Base-by-base conservation (phyloP, 2,888 invertebrate genomes). In the Matsumyia berberina region DNA sequence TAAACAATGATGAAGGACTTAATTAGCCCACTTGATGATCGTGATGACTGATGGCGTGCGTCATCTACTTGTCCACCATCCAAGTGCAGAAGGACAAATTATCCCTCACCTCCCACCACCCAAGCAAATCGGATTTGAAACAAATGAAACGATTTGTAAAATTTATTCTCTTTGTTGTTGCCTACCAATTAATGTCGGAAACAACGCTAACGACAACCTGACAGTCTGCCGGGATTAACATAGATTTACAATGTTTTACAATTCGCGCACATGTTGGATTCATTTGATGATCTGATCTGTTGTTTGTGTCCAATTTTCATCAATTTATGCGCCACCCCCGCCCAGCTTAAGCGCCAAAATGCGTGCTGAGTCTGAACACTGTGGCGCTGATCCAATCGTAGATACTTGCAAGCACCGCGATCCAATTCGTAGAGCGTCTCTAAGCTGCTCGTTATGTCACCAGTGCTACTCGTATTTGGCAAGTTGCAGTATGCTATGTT, bases 401-500 rank as follows among this genome's bases (percentile, higher is more conserved):
- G 17, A n/a, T n/a, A n/a, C n/a, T n/a, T n/a, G n/a, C n/a, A n/a
- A 39, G 55, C 79, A 69, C 62, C 49, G 62, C 69, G 62, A 62
- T 70, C 57, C 57, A 62, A 51, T 60, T 57, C 57, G 53, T 17
- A 17, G 35, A 51, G 42, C 58, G 58, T 82, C 58, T 70, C 64
- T 62, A 62, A 76, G 76, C 44, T 51, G 37, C 12, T 15, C 62
- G 64, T 83, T 83, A 78, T 78, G 78, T 74, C 83, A 83, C 42
- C 42, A 58, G 55, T 49, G 69, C 72, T 57, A n/a, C n/a, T n/a
- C n/a, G n/a, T n/a, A 67, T 78, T 83, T 83, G 83, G 78, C 83
- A 83, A 78, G 62, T 57, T 74, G 62, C 73, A 74, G 73, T 78
- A 69, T 58, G 15, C 70, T 51, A 24, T 24, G 24, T 24, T 24